These are phyloP conservation scores for Micromys minutus DNA, from an alignment of 2,113 vertebrate genomes.

Conservation along the genomic window DNA sequence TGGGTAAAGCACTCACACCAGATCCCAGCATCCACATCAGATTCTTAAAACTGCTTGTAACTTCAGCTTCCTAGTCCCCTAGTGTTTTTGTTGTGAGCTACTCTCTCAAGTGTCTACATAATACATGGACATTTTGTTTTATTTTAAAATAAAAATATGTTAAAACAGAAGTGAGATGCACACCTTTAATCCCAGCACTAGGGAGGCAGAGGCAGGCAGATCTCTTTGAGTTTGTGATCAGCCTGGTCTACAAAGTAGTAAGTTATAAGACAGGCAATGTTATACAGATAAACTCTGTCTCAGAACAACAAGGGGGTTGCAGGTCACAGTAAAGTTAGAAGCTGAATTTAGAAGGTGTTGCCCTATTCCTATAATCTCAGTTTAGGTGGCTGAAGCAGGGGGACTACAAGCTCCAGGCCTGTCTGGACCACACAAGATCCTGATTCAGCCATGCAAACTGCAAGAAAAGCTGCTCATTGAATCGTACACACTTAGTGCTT, in stretches of 20 bases:
- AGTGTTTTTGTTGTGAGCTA: not conserved
- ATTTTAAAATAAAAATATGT: not conserved
- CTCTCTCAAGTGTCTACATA: not conserved
- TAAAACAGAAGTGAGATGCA: not conserved
- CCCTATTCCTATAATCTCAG: too few species aligned
- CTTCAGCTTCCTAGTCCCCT: not conserved
- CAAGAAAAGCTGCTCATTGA: not conserved
- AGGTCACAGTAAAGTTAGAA: not conserved
- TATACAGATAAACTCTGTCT: not conserved
- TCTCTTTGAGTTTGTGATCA: not conserved
- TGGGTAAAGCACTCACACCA: not conserved
- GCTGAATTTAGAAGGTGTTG: not conserved
- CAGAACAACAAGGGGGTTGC: too few species aligned
- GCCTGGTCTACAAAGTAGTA: not conserved
- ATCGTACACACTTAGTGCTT: not conserved
- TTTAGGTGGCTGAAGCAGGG: too few species aligned
- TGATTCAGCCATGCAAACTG: too few species aligned
- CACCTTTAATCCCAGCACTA: not conserved
- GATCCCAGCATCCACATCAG: not conserved
- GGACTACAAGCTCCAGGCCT: too few species aligned
- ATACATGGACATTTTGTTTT: too few species aligned
- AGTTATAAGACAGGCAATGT: not conserved
- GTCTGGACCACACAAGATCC: not conserved
- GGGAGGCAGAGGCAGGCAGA: not conserved
- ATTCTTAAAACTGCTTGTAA: not conserved